Evolutionary conservation across 2,888 invertebrate genomes (phyloP), one percentile per base, ranked within the genome.

Genomic region (Eupithecia abbreviata): DNA sequence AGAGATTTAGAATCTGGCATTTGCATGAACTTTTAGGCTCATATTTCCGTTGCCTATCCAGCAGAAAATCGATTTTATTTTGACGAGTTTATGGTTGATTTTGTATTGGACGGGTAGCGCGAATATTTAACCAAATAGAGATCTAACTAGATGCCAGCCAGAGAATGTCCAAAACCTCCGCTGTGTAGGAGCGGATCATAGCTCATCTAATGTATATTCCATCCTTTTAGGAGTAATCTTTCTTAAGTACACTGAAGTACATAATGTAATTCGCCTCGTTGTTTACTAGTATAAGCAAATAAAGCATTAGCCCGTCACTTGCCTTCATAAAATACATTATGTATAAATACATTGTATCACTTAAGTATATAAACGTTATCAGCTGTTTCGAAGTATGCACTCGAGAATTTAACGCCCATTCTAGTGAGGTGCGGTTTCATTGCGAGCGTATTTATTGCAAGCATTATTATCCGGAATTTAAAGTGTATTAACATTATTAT

Each of bases 171-270:
- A 90, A 88, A 84, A 81, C 86, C 85, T 84, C 86, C 85, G 85
- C 85, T 83, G 81, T 79, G 81, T 83, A 85, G 87, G 86, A 85
- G 88, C 86, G 87, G 86, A 89, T 87, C 85, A 88, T 92, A 93
- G 91, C 88, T 93, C 93, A 93, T 91, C 90, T 94, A 93, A 93
- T 94, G 93, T 95, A 95, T 95, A 95, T 94, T 95, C 94, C 94
- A 94, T 94, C 94, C 94, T 94, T 88, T 81, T 90, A 93, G 83
- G 90, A 87, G 85, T 93, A 92, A 91, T 92, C 83, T 85, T 88
- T 91, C 85, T 85, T 92, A 92, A 93, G 93, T 93, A 94, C 94
- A 93, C 89, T 90, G 88, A 91, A 93, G 92, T 93, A 93, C 93
- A 93, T 90, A 89, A 91, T 87, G 80, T 90, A 89, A 90, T 86